These are phyloP conservation scores for Athene cunicularia DNA, from an alignment of 2,113 vertebrate genomes.

Conservation along the genomic window DNA sequence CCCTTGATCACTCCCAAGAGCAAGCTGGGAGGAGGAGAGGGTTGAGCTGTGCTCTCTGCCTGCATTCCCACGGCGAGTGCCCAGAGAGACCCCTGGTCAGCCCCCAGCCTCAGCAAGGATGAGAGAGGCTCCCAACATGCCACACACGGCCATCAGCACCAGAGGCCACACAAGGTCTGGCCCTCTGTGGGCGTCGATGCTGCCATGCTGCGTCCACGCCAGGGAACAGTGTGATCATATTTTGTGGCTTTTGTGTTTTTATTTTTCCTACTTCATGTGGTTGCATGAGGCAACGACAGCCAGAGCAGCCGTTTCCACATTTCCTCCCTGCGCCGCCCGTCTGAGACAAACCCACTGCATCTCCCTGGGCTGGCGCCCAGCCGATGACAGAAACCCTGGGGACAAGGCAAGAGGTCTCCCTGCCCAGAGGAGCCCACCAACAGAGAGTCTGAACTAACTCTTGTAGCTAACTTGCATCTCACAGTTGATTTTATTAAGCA, in stretches of 20 bases:
- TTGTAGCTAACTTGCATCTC: neutral
- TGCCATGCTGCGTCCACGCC: fast-evolving
- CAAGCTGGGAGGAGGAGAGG: fast-evolving
- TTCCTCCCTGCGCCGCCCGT: neutral
- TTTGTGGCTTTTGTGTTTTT: neutral
- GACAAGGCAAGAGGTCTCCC: neutral
- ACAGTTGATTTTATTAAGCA: neutral
- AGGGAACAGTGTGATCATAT: neutral
- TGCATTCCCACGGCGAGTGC: fast-evolving
- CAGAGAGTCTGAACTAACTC: neutral
- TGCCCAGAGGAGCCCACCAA: neutral
- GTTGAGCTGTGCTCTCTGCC: neutral
- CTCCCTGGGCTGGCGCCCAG: neutral
- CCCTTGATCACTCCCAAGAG: neutral
- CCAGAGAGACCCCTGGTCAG: neutral
- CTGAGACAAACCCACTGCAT: neutral
- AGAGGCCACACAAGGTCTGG: neutral
- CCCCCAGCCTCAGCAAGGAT: neutral
- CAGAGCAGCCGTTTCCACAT: neutral
- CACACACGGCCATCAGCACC: fast-evolving
- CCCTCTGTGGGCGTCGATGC: fast-evolving
- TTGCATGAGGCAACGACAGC: neutral
- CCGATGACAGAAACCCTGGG: neutral
- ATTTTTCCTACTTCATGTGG: neutral
- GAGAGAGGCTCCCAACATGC: neutral